Base-by-base conservation (phyloP, 2,888 invertebrate genomes). In the Andrena minutula region DNA sequence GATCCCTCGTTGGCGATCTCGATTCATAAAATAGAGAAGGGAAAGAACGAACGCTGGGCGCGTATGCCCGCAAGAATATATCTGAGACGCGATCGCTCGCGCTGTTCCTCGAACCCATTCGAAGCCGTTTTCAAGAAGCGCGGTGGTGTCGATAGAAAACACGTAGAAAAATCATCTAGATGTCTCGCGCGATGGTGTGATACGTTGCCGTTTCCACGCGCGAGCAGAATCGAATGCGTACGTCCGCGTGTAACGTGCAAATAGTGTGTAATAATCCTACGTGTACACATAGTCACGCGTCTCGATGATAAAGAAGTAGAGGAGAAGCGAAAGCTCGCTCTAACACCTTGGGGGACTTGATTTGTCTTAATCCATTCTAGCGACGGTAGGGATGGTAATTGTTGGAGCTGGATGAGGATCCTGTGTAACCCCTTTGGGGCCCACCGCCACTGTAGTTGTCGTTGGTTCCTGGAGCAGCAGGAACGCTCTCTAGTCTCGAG, bases 351-450 rank as follows among this genome's bases (percentile, higher is more conserved):
- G 56, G 71, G 77, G 69, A 68, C 47, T 53, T 51, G 75, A 53
- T 71, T 76, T 65, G 58, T 76, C 68, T 73, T 47, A 76, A 77
- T 81, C 77, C 84, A 69, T 77, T 79, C 61, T 91, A 93, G 87
- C 93, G 93, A 76, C 93, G 92, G 76, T 93, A 93, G 49, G 93
- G 93, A 89, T 93, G 93, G 82, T 93, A 93, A 89, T 91, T 93
- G 90, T 90, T 92, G 89, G 84, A 86, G 89, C 83, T 91, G 83
- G 88, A 83, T 70, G 92, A 83, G 53, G 91, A 83, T 83, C 90
- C 90, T 65, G 91, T 79, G 79, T 92, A 92, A 84, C 90, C 89
- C 87, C 92, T 89, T 89, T 92, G 92, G 79, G 93, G 93, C 51
- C 93, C 92, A 74, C 90, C 90, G 81, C 87, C 86, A 68, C 85